Evolutionary conservation across 2,797 vertebrate genomes (phyloP).

Genomic region (Chiroxiphia lanceolata): DNA sequence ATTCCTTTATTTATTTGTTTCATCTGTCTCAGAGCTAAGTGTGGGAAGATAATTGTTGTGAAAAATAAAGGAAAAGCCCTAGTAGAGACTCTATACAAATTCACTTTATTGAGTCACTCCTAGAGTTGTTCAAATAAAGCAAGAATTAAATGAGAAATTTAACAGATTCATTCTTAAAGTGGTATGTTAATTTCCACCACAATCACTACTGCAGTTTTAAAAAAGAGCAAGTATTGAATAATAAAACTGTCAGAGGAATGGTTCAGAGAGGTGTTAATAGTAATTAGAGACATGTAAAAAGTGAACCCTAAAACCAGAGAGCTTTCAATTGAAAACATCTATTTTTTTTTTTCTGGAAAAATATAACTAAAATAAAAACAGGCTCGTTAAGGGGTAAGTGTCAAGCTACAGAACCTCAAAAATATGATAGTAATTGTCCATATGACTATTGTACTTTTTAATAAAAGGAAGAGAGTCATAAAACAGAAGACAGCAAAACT

Average conservation of each 20-base stretch:
- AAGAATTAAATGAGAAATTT: slow-evolving; percentile 8
- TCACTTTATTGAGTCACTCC: neutral
- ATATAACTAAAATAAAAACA: neutral
- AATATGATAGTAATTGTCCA: neutral
- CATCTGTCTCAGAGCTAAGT: neutral
- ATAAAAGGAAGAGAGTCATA: slow-evolving; percentile 26
- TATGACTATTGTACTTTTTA: neutral
- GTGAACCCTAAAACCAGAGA: neutral
- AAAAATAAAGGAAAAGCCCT: slow-evolving; percentile 37
- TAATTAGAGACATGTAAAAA: neutral
- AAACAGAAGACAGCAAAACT: slow-evolving; percentile 45
- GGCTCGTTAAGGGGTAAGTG: neutral
- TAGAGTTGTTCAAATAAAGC: neutral
- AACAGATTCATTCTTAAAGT: neutral
- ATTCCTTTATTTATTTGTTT: slow-evolving; percentile 9
- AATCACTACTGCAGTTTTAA: slow-evolving; percentile 27
- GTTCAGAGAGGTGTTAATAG: slow-evolving; percentile 16
- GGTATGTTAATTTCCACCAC: neutral
- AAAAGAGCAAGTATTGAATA: slow-evolving; percentile 31
- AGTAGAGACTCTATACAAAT: neutral
- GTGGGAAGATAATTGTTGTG: neutral
- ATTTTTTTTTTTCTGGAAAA: neutral
- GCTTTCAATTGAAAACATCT: neutral
- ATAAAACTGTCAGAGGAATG: neutral
- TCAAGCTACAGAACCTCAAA: neutral